A percentile compares a stretch with the other conserved stretches of the same genome.
Conservation (phyloP, 2,888 invertebrate species). For the Drosophila dives region DNA sequence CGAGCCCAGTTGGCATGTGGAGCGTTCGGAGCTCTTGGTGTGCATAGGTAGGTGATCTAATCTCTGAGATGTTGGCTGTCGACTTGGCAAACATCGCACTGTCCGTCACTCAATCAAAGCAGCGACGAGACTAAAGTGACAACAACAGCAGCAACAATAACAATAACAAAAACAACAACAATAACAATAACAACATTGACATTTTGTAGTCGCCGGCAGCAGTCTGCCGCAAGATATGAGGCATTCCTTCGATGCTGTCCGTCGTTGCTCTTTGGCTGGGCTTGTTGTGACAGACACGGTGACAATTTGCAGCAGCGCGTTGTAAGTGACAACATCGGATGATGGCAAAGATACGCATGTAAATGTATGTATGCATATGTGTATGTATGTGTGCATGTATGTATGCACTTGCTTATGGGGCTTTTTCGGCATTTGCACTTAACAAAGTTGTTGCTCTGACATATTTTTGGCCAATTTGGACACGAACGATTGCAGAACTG, state of each 20-base stretch:
- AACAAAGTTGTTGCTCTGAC: constrained; percentile 55
- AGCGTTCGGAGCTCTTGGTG: constrained; percentile 3
- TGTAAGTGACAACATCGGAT: constrained; percentile 46
- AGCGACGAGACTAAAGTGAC: constrained; percentile 22
- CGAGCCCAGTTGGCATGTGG: not conserved
- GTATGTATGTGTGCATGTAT: not conserved
- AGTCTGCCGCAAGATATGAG: constrained; percentile 47
- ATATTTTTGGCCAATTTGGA: constrained; percentile 45
- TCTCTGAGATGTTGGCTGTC: constrained; percentile 29
- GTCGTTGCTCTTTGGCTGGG: constrained; percentile 18
- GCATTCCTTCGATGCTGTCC: constrained; percentile 26
- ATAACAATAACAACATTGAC: constrained; percentile 23
- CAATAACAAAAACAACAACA: not conserved
- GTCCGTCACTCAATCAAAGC: constrained; percentile 51
- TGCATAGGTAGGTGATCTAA: constrained; percentile 39
- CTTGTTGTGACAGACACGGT: constrained; percentile 57
- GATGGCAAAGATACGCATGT: constrained; percentile 21
- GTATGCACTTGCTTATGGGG: constrained; percentile 1
- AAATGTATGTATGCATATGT: not conserved
- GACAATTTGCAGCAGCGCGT: constrained; percentile 62
- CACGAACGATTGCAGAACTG: constrained; percentile 12
- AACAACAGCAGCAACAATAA: constrained; percentile 2
- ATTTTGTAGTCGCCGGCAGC: constrained; percentile 25
- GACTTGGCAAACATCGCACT: constrained; percentile 33
- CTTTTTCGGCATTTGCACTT: constrained; percentile 44